Base-by-base conservation (phyloP, 2,797 vertebrate species). In the Sebastes vulpes region DNA sequence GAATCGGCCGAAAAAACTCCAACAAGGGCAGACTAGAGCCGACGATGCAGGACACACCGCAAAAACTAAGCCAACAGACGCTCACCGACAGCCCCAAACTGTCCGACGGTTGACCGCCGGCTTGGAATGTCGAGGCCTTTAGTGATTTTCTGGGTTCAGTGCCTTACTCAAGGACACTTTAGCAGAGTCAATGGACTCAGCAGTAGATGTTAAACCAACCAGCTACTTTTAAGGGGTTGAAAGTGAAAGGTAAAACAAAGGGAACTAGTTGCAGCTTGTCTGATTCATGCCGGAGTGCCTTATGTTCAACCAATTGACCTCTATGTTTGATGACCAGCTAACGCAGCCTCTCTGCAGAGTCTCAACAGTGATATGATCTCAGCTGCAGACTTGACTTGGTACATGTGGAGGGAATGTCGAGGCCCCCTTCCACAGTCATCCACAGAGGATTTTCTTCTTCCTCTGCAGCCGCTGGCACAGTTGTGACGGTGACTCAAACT, bases 401-500 rank as follows among this genome's bases (percentile, higher is more conserved):
- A 11, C 61, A 76, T 77, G 50, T 20, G 46, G 16, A 60, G 66
- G 78, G 76, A 86, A 77, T 68, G 63, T 70, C 2, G 73, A 86
- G 67, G 57, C 77, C 72, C 54, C 35, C 11, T 57, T 54, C 59
- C 50, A 60, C 25, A 77, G 42, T 77, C 65, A 16, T 38, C 65
- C 69, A 59, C 71, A 74, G 76, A 82, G 66, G 81, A 70, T 65
- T 77, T 77, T 80, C 74, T 65, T 77, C 75, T 48, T 80, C 77
- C 66, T 67, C 65, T 50, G 59, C 56, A 85, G 82, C 80, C 2
- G 21, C 54, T 70, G 25, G 35, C 75, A 67, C 54, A 14, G 48
- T 31, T 2, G 50, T 5, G 26, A 68, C 35, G 50, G 29, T 57
- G 72, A 79, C 60, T 80, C 80, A 86, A 69, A 64, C 75, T 77